A percentile compares a stretch with the other conserved stretches of the same genome.
Conservation (phyloP, 1,140 invertebrate genomes). For the Bombyx mori region ASM3026992v2 NC_085107.1:20543501-20544000, state of each 20-base stretch:
- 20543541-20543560: too few relatives aligned
- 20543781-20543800: constrained; percentile 88
- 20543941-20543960: too few relatives aligned
- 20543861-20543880: constrained; percentile 85
- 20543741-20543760: constrained; percentile 75
- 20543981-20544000: too few relatives aligned
- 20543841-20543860: constrained; percentile 89
- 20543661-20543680: constrained; percentile 6
- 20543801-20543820: constrained; percentile 93
- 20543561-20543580: too few relatives aligned
- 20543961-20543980: too few relatives aligned
- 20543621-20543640: too few relatives aligned
- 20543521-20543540: too few relatives aligned
- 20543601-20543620: too few relatives aligned
- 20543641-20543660: neutral
- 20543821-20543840: constrained; percentile 96
- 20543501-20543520: too few relatives aligned
- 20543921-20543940: too few relatives aligned
- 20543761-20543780: constrained; percentile 85
- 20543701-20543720: constrained; percentile 31
- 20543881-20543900: constrained; percentile 13
- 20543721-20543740: constrained; percentile 69
- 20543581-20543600: too few relatives aligned
- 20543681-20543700: constrained; percentile 1
- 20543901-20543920: neutral